Evolutionary conservation across 2,113 vertebrate species (phyloP), one percentile per base, ranked within the genome.

Genomic region (Rousettus leschenaultii): DNA sequence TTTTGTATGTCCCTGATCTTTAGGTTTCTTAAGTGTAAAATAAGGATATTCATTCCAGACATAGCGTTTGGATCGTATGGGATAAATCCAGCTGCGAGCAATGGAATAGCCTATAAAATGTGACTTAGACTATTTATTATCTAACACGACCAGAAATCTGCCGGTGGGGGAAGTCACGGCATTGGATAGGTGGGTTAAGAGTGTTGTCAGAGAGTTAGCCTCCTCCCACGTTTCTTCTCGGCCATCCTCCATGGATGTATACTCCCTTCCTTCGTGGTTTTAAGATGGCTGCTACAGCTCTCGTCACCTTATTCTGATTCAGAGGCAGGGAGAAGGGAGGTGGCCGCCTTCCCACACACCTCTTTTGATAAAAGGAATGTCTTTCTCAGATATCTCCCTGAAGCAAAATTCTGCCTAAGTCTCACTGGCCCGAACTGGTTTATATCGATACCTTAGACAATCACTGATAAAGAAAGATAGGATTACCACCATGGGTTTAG

Each of bases 181-280:
- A 15, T 5, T 5, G 65, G 10, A 3, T 15, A 18, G 22, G 7
- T 24, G 7, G n/a, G 6, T 30, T 21, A 26, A 8, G 4, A 6
- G 40, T 28, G 13, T 65, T 59, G 13, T 18, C 33, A 19, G 45
- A 43, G 30, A 28, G 15, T 38, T 18, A 65, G 57, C 55, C 7
- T 24, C 5, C 38, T 45, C 83, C 55, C 38, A 7, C 12, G 7
- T 43, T 51, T 55, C 28, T 65, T 43, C 55, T 30, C 30, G 22
- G 33, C 70, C 38, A 1, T 30, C 63, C 45, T 38, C 28, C 3
- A 0, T 22, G 18, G 3, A 19, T 21, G 33, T 48, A 6, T 24
- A 19, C 6, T 12, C 33, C 74, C 12, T 55, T 65, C 28, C 51
- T 66, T 5, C 3, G 53, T 74, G 93, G 22, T 12, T 68, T 7